Evolutionary conservation across 1,140 invertebrate genomes (phyloP).

Genomic region (Drosophila arizonae): DNA sequence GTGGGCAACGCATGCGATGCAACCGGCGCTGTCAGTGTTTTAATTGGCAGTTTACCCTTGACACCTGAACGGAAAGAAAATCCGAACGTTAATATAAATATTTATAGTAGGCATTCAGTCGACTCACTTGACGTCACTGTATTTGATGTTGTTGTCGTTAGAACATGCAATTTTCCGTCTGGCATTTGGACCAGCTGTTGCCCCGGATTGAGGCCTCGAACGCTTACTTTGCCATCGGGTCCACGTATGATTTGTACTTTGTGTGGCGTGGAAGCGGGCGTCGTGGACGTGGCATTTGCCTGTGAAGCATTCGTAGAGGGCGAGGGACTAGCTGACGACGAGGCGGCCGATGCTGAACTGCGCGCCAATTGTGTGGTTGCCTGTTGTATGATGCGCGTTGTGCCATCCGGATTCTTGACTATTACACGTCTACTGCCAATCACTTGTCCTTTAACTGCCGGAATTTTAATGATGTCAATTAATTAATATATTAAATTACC

Average conservation of each 20-base stretch:
- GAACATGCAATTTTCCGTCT: constrained; percentile 95
- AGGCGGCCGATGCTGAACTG: constrained; percentile 22
- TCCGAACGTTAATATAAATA: background rate
- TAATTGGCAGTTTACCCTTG: constrained; percentile 67
- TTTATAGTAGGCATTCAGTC: too few relatives aligned
- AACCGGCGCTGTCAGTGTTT: constrained; percentile 48
- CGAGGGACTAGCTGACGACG: constrained; percentile 61
- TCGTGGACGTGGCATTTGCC: constrained; percentile 43
- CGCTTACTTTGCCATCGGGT: constrained; percentile 95
- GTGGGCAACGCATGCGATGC: constrained; percentile 24
- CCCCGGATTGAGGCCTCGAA: constrained; percentile 94
- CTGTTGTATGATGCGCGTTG: constrained; percentile 88
- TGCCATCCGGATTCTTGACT: constrained; percentile 91
- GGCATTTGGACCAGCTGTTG: constrained; percentile 96
- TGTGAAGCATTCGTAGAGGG: constrained; percentile 32
- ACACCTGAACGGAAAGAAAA: constrained; percentile 23
- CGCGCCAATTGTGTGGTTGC: constrained; percentile 72
- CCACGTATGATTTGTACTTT: constrained; percentile 95
- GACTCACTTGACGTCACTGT: constrained; percentile 58
- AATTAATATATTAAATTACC: too few relatives aligned
- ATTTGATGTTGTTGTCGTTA: constrained; percentile 84
- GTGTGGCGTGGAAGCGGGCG: constrained; percentile 86
- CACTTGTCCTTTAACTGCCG: constrained; percentile 70
- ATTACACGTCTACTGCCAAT: constrained; percentile 85
- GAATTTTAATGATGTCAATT: background rate